Evolutionary conservation across 2,888 invertebrate species (phyloP), one percentile per base, ranked within the genome.

Genomic region (Strigamia maritima): DNA sequence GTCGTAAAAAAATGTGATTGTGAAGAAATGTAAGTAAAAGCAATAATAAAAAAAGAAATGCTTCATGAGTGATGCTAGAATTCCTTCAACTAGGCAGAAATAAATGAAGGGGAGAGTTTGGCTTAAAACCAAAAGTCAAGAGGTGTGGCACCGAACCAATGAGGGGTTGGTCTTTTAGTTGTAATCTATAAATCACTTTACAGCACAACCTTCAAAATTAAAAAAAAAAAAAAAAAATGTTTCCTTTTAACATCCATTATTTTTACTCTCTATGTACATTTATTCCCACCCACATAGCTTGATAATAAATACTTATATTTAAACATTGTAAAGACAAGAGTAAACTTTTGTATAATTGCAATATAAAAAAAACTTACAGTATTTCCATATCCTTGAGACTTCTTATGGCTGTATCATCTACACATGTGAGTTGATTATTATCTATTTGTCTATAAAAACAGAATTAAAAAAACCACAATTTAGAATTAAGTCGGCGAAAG

Each of bases 371-470:
- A 78, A 80, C 95, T 95, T 88, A 97, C 97, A 97, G 87, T 81
- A 95, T 93, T 81, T 87, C 84, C 86, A 89, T 86, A 76, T 87
- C 86, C 78, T 85, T 85, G 84, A 98, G 87, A 80, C 92, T 92
- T 83, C 93, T 91, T 82, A 98, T 89, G 2, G 96, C 93, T 83
- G 92, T 92, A 84, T 96, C 96, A 84, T 98, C 97, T 84, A 98
- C 91, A 86, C 98, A 98, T 75, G 94, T 94, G 83, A 98, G 90
- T 85, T 93, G 92, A 87, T 98, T 98, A 85, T 96, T 94, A 87
- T 98, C 98, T 83, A 98, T 88, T 87, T 97, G 94, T 83, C 93
- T 93, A 88, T 49, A 88, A 88, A 82, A 81, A 82, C 82, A 83
- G 79, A 60, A 70, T 80, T 78, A 28, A 35, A 75, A 24, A 35